Evolutionary conservation across 2,113 vertebrate genomes (phyloP), one percentile per base, ranked within the genome.

Genomic region (Diadophis punctatus): DNA sequence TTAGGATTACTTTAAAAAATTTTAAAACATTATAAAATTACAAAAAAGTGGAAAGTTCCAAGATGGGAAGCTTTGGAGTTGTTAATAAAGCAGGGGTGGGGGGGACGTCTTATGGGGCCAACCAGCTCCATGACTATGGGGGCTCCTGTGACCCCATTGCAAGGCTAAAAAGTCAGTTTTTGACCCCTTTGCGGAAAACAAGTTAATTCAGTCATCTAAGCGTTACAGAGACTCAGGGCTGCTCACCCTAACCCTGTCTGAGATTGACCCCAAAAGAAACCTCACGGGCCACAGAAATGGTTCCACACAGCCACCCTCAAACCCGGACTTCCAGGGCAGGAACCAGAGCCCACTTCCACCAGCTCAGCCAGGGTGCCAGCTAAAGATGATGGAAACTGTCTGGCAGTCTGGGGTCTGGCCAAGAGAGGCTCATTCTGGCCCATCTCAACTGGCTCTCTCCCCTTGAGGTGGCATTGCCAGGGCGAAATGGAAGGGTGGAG

Each of bases 101-200:
- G 55, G 2, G 23, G 56, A 23, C 23, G 3, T 14, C 30, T 30
- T 68, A 68, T 34, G 63, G 60, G 30, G 6, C 63, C 30, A 68
- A 68, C 58, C 58, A 58, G 23, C 25, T 25, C 56, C 56, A 60
- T 60, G 25, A 1, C 25, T 1, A 3, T 4, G 3, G 11, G 58
- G 10, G 58, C 9, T 1, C 1, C 1, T 27, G 8, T 60, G 55
- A 10, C 25, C 25, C 25, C 0, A 0, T 30, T 2, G 14, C 63
- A 68, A 68, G 63, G 5, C 30, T 34, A 18, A 30, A 68, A 68
- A 34, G 63, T 30, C 30, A 16, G 30, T n/a, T 16, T 34, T 68
- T 68, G 14, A 18, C 63, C 63, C 4, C 63, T n/a, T 34, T 68
- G 63, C 0, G 16, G 63, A 34, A 68, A 68, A 14, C 18, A 22